Conservation (phyloP, 2,113 vertebrate species). For the Anarhynchus alexandrinus region DNA sequence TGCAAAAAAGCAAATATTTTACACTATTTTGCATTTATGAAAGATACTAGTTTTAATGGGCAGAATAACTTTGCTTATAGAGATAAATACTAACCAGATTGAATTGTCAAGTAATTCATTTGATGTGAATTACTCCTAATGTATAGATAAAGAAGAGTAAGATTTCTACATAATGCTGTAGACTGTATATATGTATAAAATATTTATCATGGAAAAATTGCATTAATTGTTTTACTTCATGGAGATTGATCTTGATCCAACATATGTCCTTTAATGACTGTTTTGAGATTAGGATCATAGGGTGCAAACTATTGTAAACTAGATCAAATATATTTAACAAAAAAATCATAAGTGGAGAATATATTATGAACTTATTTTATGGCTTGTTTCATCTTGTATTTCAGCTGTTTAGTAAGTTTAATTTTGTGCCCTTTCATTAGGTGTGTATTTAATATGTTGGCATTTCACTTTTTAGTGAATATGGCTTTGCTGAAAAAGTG, state of each 20-base stretch:
- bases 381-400: background rate
- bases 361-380: background rate
- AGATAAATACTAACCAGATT: background rate
- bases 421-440: background rate
- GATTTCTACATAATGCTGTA: background rate
- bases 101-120: background rate
- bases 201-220: background rate
- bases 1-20: background rate
- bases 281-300: background rate
- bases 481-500: slow-evolving; percentile 98
- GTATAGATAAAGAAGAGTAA: background rate
- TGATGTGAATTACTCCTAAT: background rate
- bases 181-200: background rate
- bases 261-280: background rate
- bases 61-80: background rate
- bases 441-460: slow-evolving; percentile 1
- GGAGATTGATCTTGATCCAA: background rate
- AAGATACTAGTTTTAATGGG: background rate
- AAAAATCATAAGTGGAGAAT: background rate
- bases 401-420: background rate
- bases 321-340: background rate
- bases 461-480: slow-evolving; percentile 84
- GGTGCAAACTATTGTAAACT: background rate
- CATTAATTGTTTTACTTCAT: background rate
- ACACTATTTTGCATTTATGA: background rate